Conservation (phyloP, 2,888 invertebrate genomes). For the Andrena camellia region DNA sequence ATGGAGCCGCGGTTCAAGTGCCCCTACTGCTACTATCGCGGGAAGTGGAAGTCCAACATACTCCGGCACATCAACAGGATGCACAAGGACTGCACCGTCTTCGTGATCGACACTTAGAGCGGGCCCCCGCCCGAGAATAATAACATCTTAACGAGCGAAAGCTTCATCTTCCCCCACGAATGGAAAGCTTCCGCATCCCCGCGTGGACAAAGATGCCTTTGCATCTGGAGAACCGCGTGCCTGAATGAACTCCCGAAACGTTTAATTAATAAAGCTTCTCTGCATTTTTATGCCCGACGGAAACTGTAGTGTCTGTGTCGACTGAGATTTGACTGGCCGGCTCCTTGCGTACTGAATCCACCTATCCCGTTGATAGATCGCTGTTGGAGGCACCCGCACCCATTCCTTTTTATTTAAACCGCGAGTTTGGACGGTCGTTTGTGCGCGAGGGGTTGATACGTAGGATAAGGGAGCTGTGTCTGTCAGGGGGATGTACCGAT, state of each 20-base stretch:
- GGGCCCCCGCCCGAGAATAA: background rate
- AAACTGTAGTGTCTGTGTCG: too few species aligned
- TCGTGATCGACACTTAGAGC: slow-evolving; percentile 28
- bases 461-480: background rate
- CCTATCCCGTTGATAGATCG: background rate
- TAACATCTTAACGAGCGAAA: too few species aligned
- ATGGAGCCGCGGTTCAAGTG: slow-evolving; percentile 76
- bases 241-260: background rate
- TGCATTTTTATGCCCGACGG: too few species aligned
- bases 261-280: background rate
- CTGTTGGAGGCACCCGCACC: background rate
- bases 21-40: slow-evolving; percentile 76
- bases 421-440: background rate
- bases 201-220: background rate
- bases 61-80: slow-evolving; percentile 67
- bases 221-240: background rate
- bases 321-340: background rate
- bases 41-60: slow-evolving; percentile 76
- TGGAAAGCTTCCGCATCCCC: too few species aligned
- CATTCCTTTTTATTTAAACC: background rate
- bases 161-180: too few species aligned
- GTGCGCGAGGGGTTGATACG: background rate
- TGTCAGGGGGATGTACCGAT: background rate
- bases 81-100: slow-evolving; percentile 65
- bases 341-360: background rate